Evolutionary conservation across 1,140 invertebrate species (phyloP), one percentile per base, ranked within the genome.

Genomic region (Eupeodes corollae): DNA sequence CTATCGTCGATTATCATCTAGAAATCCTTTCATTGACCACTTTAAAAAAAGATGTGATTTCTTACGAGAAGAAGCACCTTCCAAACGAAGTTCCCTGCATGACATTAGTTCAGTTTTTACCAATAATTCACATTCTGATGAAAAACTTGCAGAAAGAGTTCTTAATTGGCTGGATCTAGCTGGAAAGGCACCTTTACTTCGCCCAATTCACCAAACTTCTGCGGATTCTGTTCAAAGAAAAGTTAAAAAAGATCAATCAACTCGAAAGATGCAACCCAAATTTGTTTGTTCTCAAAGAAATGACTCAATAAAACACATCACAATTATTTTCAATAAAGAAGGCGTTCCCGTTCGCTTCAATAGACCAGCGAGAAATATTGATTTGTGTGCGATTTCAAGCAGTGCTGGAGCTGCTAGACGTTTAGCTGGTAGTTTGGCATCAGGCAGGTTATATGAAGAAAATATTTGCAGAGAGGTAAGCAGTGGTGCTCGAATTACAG

Each of bases 261-360:
- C 11, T 16, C 43, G 46, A 46, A 32, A 37, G 13, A 43, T 30
- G 16, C 33, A 44, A 6, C 47, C 26, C 16, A 31, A 18, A 39
- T 44, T 26, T 5, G 13, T 11, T 14, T 14, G 13, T 10, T 37
- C 13, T 16, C 3, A 49, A 62, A 62, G 57, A 42, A 16, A 30
- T 12, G 52, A 53, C 6, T 14, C 48, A 1, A 48, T 50, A 1
- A 53, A 50, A 18, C 63, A 62, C 26, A 67, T 67, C 0, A 67
- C 63, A 26, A 67, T 67, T 6, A 64, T 67, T 8, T 67, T 67
- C 26, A 64, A 67, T 49, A 63, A 61, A 42, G 63, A 67, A 37
- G 63, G 63, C 8, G 53, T 67, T 5, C 63, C 63, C 0, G 61
- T 67, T 9, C 58, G 63, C 2, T 53, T 65, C 3, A 67, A 67